A percentile compares a stretch with the other conserved stretches of the same genome.
Evolutionary conservation across 2,797 vertebrate species (phyloP).

Genomic region (Zenarchopterus dispar): DNA sequence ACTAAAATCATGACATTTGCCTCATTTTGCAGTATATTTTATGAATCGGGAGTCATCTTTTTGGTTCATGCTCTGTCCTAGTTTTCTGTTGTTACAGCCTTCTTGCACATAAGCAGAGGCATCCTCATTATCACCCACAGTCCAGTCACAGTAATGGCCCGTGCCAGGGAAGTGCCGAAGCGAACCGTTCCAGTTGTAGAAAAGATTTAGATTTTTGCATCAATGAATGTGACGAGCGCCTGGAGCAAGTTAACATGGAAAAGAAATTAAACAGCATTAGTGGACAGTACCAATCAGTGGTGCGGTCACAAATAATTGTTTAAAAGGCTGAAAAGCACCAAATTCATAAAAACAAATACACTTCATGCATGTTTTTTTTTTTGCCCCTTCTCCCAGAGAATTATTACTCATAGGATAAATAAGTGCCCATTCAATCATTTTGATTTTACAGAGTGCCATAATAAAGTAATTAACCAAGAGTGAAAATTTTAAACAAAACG

Average conservation of each 20-base stretch:
- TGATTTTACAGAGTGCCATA: constrained; percentile 63
- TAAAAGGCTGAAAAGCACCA: constrained; percentile 38
- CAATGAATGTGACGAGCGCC: constrained; percentile 33
- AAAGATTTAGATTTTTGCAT: constrained; percentile 44
- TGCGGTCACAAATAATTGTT: constrained; percentile 30
- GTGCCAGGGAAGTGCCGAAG: constrained; percentile 55
- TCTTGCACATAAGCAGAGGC: constrained; percentile 61
- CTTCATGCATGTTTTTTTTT: constrained; percentile 23
- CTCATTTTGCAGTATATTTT: constrained; percentile 42
- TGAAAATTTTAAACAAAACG: constrained; percentile 40
- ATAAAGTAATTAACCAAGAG: constrained; percentile 30
- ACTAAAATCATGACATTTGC: constrained; percentile 42
- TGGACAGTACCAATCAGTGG: constrained; percentile 7
- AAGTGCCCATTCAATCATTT: constrained; percentile 75
- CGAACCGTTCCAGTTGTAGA: constrained; percentile 37
- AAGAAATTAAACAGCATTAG: constrained; percentile 24
- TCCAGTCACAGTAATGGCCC: constrained; percentile 58
- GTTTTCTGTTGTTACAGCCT: constrained; percentile 57
- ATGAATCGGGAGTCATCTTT: constrained; percentile 34
- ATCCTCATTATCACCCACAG: constrained; percentile 63
- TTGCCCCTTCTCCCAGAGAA: background rate
- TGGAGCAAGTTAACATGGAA: constrained; percentile 24
- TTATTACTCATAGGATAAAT: constrained; percentile 41
- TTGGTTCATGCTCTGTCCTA: constrained; percentile 57
- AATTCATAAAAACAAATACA: constrained; percentile 19